Percentiles rank a stretch among this genome's conserved stretches.
Conservation (phyloP, 2,888 invertebrate species). For the Heliconius aoede region DNA sequence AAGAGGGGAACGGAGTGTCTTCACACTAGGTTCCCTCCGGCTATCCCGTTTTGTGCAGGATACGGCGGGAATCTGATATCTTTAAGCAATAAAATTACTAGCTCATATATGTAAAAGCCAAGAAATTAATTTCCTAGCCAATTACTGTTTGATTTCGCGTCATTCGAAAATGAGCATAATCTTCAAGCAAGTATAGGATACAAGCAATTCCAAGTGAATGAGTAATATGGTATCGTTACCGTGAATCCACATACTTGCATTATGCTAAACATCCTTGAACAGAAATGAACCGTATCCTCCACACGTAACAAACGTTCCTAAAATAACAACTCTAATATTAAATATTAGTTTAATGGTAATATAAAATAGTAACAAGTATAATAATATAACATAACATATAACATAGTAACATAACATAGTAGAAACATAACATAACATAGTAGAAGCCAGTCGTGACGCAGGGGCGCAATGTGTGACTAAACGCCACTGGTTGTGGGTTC, state of each 20-base stretch:
- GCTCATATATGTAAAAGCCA: background rate
- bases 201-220: conserved; percentile 49
- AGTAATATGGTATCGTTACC: conserved; percentile 49
- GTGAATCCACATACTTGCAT: conserved; percentile 48
- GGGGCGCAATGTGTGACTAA: no score
- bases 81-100: background rate
- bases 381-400: no score
- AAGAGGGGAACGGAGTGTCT: no score
- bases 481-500: no score
- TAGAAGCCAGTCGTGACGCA: no score
- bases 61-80: no score
- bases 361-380: no score
- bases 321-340: conserved; percentile 25
- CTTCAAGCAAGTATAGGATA: conserved; percentile 51
- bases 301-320: conserved; percentile 33
- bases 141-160: conserved; percentile 16
- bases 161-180: conserved; percentile 35
- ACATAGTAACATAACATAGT: no score
- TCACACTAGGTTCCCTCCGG: no score
- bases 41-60: no score
- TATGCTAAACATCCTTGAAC: conserved; percentile 51
- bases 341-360: background rate
- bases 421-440: no score
- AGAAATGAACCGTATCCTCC: conserved; percentile 65
- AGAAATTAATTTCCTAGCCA: background rate